Conservation (phyloP, 1,140 invertebrate genomes). For the Lasioglossum baleicum region DNA sequence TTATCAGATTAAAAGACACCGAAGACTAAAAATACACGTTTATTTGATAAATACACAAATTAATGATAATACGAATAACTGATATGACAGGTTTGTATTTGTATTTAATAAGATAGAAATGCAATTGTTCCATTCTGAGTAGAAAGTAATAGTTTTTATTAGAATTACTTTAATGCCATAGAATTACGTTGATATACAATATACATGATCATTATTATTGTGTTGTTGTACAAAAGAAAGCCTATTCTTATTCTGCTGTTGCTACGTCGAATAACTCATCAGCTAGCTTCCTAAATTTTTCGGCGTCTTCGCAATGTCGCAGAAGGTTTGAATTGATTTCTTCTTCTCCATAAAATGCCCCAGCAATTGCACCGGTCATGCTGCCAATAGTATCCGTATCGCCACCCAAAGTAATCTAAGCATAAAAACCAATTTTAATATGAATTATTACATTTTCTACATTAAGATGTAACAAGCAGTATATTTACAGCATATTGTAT, state of each 20-base stretch:
- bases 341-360: slow-evolving; percentile 86
- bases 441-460: neutral
- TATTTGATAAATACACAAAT: slow-evolving; percentile 29
- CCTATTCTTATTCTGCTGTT: slow-evolving; percentile 26
- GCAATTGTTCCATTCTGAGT: too few species aligned
- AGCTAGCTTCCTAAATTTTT: slow-evolving; percentile 79
- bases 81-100: neutral
- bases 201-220: neutral
- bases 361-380: slow-evolving; percentile 89
- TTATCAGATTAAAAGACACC: neutral
- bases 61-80: neutral
- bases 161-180: neutral
- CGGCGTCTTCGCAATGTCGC: slow-evolving; percentile 83
- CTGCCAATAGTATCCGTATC: slow-evolving; percentile 90
- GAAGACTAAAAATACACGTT: neutral
- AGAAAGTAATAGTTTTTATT: neutral
- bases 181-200: neutral
- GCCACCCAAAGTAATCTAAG: slow-evolving; percentile 87
- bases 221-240: neutral
- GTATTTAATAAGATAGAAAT: too few species aligned
- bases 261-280: slow-evolving; percentile 77
- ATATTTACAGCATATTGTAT: slow-evolving; percentile 79
- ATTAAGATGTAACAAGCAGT: neutral
- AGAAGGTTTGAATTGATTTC: slow-evolving; percentile 82
- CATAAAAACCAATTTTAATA: slow-evolving; percentile 57